These are phyloP conservation scores for Lepus oiostolus DNA, from an alignment of 2,797 vertebrate species.

Conservation along the genomic window DNA sequence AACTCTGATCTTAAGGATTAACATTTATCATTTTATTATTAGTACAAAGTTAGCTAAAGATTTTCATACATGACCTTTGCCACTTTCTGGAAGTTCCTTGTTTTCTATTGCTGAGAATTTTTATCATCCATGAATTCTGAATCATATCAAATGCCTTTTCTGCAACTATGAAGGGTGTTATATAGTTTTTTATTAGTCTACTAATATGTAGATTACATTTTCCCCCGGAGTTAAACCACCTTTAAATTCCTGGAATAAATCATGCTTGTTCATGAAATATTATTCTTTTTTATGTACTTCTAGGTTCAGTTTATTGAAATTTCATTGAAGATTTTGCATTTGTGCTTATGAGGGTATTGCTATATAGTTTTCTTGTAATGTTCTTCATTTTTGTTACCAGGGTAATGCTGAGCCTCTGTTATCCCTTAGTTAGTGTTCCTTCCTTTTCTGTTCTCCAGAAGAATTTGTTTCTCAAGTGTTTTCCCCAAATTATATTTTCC, in stretches of 20 bases:
- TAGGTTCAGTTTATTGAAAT: neutral
- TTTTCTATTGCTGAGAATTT: neutral
- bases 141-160: constrained; percentile 18
- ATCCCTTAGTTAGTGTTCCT: neutral
- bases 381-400: neutral
- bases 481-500: constrained; percentile 4
- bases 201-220: neutral
- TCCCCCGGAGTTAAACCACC: neutral
- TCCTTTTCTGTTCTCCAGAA: neutral
- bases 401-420: neutral
- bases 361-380: neutral
- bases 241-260: neutral
- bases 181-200: neutral
- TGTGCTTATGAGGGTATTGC: neutral
- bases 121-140: constrained; percentile 5
- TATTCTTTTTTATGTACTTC: neutral
- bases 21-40: neutral
- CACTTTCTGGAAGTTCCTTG: neutral
- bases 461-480: neutral
- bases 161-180: neutral
- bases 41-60: neutral
- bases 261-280: neutral
- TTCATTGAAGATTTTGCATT: neutral
- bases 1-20: neutral
- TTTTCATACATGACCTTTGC: neutral